phyloP scores from a whole-genome alignment of 2,113 vertebrate species.

The Pitta sordida region DNA sequence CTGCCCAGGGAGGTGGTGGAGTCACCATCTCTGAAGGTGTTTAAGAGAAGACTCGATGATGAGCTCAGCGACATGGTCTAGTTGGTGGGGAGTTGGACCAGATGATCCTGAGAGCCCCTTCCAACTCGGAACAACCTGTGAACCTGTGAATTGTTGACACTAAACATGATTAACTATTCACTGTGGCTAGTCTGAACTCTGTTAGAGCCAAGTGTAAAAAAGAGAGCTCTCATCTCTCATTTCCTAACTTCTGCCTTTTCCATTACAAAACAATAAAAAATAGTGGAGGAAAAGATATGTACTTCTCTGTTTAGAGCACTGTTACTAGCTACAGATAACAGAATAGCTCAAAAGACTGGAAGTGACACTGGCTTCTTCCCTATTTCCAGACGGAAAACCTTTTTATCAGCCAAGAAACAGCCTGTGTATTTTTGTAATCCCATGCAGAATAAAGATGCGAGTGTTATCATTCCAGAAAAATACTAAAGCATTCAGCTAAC shows the following conservation, averaged over 20 bases:
- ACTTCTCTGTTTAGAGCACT: background rate
- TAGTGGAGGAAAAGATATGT: background rate
- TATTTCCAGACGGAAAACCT: background rate
- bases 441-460: background rate
- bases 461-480: background rate
- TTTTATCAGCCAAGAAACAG: background rate
- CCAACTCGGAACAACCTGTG: too few species aligned
- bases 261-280: background rate
- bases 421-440: rapidly evolving
- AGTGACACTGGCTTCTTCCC: background rate
- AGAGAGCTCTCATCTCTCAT: background rate
- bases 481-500: background rate
- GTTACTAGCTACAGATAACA: background rate
- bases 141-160: background rate
- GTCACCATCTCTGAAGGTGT: too few species aligned
- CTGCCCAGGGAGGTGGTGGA: too few species aligned
- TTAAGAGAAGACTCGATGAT: too few species aligned
- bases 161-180: background rate
- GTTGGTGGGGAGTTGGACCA: too few species aligned
- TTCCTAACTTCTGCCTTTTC: background rate
- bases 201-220: background rate
- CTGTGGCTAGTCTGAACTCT: background rate
- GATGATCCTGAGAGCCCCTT: too few species aligned
- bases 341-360: background rate
- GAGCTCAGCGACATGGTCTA: too few species aligned